These are phyloP conservation scores for Rhingia campestris DNA, from an alignment of 2,888 invertebrate species.

Conservation along the genomic window DNA sequence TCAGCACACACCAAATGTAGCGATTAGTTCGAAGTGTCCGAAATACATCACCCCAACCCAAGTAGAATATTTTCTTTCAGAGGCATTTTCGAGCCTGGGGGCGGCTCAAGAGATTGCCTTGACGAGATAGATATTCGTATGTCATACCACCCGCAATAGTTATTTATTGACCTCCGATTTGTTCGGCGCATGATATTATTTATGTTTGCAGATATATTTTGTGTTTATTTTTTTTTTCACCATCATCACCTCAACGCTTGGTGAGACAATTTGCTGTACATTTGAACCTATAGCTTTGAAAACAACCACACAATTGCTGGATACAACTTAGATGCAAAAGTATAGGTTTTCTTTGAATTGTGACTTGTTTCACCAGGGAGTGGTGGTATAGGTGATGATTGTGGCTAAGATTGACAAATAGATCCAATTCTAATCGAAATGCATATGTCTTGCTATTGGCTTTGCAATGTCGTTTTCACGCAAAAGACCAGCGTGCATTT, in stretches of 20 bases:
- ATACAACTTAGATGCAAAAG: slow-evolving; percentile 24
- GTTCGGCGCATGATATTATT: slow-evolving; percentile 52
- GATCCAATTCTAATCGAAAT: slow-evolving; percentile 60
- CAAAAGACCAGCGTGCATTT: slow-evolving; percentile 44
- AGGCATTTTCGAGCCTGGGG: slow-evolving; percentile 17
- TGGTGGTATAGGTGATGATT: slow-evolving; percentile 50
- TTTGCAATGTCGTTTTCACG: slow-evolving; percentile 3
- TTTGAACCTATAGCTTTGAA: slow-evolving; percentile 56
- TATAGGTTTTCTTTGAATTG: slow-evolving; percentile 22
- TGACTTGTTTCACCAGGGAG: slow-evolving; percentile 52
- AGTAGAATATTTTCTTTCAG: slow-evolving; percentile 9
- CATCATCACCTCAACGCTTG: slow-evolving; percentile 15
- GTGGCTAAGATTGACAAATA: slow-evolving; percentile 65
- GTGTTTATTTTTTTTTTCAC: slow-evolving; percentile 3
- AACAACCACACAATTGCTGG: slow-evolving; percentile 45
- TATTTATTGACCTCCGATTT: slow-evolving; percentile 68
- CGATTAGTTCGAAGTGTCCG: slow-evolving; percentile 15
- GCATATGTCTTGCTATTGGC: slow-evolving; percentile 25
- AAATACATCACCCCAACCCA: slow-evolving; percentile 1
- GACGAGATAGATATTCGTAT: slow-evolving; percentile 43
- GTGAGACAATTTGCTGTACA: slow-evolving; percentile 61
- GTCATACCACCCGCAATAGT: slow-evolving; percentile 37
- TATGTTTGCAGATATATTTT: slow-evolving; percentile 44
- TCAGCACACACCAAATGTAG: slow-evolving; percentile 3
- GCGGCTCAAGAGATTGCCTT: slow-evolving; percentile 44